These are phyloP conservation scores for Hirundo rustica DNA, from an alignment of 2,797 vertebrate genomes.

Conservation along the genomic window DNA sequence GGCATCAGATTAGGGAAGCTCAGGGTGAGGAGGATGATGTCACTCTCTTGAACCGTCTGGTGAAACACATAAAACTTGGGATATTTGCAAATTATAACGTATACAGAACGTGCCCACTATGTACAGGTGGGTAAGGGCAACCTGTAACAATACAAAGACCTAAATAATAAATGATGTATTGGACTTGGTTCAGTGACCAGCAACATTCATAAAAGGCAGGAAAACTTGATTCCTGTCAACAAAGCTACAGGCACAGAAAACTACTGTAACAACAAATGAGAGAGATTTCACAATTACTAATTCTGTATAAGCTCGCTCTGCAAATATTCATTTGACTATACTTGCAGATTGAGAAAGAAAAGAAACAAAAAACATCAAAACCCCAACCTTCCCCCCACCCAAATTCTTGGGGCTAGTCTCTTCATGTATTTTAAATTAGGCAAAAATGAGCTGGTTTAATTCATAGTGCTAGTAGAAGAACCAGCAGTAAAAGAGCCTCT, in stretches of 20 bases:
- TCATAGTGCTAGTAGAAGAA: not conserved
- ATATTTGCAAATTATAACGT: not conserved
- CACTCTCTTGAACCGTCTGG: not conserved
- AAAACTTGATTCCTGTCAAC: not conserved
- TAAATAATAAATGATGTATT: not conserved
- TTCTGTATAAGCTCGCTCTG: not conserved
- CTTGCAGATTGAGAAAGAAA: not conserved
- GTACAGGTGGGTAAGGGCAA: not conserved
- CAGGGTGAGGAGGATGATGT: not conserved
- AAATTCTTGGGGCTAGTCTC: not conserved
- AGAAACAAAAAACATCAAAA: not conserved
- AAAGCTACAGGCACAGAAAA: not conserved
- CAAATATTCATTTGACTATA: not conserved
- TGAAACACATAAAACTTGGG: not conserved
- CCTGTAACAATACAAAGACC: not conserved
- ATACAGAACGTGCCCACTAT: not conserved
- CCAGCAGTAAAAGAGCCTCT: not conserved
- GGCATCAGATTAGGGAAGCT: not conserved
- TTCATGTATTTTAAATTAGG: not conserved
- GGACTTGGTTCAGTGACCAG: not conserved
- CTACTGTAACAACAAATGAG: not conserved
- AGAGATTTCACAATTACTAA: not conserved
- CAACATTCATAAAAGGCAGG: not conserved
- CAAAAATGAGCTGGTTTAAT: constrained; percentile 26
- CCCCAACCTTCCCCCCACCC: rapidly evolving